Conservation (phyloP, 2,888 invertebrate species). For the Polylopha cassiicola region DNA sequence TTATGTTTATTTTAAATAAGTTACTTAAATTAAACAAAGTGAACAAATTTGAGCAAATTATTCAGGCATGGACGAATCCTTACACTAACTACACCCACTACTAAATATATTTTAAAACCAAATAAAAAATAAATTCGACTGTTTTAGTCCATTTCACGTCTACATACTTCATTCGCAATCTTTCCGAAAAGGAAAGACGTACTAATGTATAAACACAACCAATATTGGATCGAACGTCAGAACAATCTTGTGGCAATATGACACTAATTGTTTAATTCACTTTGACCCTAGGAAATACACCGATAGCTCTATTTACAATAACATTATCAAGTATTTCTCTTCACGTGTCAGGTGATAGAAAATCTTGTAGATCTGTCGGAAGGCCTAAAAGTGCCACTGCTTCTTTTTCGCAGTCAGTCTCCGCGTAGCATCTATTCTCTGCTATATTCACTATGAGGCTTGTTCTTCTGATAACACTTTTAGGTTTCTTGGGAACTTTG, state of each 20-base stretch:
- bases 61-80: constrained; percentile 12
- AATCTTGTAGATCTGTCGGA: constrained; percentile 40
- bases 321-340: constrained; percentile 9
- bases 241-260: too few species aligned
- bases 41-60: constrained; percentile 19
- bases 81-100: constrained; percentile 2
- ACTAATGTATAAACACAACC: too few species aligned
- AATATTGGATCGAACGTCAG: too few species aligned
- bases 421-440: constrained; percentile 44
- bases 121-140: too few species aligned
- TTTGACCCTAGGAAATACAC: constrained; percentile 16
- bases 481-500: constrained; percentile 28
- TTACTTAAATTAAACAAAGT: constrained; percentile 3
- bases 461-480: constrained; percentile 35
- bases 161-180: too few species aligned
- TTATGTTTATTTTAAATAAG: constrained; percentile 2
- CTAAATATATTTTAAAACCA: background rate
- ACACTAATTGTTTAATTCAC: too few species aligned
- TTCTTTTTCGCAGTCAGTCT: constrained; percentile 54
- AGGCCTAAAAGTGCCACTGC: constrained; percentile 55
- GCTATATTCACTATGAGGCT: constrained; percentile 44
- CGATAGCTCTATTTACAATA: constrained; percentile 16
- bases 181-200: too few species aligned
- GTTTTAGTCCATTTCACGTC: too few species aligned
- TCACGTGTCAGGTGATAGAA: constrained; percentile 36